phyloP scores from a whole-genome alignment of 2,797 vertebrate species.

The Dryobates pubescens region DNA sequence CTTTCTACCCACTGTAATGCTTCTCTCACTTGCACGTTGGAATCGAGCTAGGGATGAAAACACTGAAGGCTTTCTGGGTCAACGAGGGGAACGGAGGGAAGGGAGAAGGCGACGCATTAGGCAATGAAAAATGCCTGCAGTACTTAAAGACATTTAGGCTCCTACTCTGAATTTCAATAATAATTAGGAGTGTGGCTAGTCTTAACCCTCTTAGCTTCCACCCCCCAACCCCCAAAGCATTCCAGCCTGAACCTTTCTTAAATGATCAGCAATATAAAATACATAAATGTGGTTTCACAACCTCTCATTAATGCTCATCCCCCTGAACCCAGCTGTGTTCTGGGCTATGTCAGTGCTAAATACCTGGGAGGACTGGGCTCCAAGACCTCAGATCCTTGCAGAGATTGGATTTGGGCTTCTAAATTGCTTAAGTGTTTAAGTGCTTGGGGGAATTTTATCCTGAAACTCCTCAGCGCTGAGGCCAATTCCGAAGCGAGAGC shows the following conservation, averaged over 20 bases:
- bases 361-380: constrained; percentile 49
- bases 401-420: constrained; percentile 67
- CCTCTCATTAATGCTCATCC: constrained; percentile 54
- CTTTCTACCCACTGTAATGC: background rate
- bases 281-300: constrained; percentile 52
- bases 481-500: background rate
- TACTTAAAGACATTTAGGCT: constrained; percentile 1
- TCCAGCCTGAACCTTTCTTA: constrained; percentile 17
- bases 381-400: constrained; percentile 52
- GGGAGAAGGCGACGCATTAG: background rate
- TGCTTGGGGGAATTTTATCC: constrained; percentile 57
- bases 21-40: background rate
- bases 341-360: constrained; percentile 61
- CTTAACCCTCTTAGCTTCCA: background rate
- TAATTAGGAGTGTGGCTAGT: constrained; percentile 51
- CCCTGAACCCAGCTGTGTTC: constrained; percentile 28
- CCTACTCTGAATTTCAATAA: constrained; percentile 34
- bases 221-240: background rate
- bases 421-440: constrained; percentile 66
- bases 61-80: background rate
- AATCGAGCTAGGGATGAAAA: constrained; percentile 10
- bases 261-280: constrained; percentile 61
- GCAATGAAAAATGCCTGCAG: background rate
- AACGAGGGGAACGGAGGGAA: background rate
- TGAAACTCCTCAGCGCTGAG: background rate